Base-by-base conservation (phyloP, 1,140 invertebrate genomes). In the Calephelis virginiensis region DNA sequence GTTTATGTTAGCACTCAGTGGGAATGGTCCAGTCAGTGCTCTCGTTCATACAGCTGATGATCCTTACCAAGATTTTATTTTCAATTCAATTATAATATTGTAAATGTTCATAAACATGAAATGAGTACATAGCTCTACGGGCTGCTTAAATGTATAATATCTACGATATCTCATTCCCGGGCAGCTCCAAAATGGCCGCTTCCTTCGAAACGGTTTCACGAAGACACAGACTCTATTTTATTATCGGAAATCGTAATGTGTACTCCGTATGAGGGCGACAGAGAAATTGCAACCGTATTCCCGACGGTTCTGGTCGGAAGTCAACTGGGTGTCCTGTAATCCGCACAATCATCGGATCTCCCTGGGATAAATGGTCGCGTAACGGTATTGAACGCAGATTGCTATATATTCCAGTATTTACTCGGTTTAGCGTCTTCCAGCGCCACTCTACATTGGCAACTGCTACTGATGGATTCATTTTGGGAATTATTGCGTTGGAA, bases 181-280 rank as follows among this genome's bases (percentile, higher is more conserved):
- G 37, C 53, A 59, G 37, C 38, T 28, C 12, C 28, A 59, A 59
- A 59, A 59, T 38, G 53, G 28, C 53, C 4, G 28, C 53, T 28
- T 56, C 28, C 17, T 56, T 56, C 50, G 50, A 56, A 59, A 59
- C 28, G 28, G 28, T 59, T 7, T 59, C 28, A 37, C 28, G 9
- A 59, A 59, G 53, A 59, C 53, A 59, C 53, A 59, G 38, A 59
- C 53, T 59, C 53, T 59, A 59, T 59, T 59, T 59, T 59, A 59
- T 59, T 59, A 59, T 59, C 53, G 53, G 53, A 59, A 59, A 59
- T 59, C 53, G 53, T 59, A 59, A 59, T 59, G 37, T 59, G 53
- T 59, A 38, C 53, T 59, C 38, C 53, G 53, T 38, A 12, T 12
- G 53, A 37, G 28, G 17, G 28, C 7, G 53, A 6, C 28, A 37